Base-by-base conservation (phyloP, 1,140 invertebrate species). In the Rhagoletis zephyria region DNA sequence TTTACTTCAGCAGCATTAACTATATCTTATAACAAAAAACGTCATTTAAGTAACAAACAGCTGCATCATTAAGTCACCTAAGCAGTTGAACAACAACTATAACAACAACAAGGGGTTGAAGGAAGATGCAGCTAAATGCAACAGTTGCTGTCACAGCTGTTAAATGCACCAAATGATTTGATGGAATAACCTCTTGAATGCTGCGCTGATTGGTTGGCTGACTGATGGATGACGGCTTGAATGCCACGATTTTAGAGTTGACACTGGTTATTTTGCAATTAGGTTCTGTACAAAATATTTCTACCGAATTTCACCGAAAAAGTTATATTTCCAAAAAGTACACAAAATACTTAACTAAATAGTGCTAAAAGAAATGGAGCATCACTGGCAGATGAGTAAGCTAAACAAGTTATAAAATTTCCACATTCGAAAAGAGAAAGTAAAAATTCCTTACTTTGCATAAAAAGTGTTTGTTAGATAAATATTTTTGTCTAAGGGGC, bases 111-210 rank as follows among this genome's bases (percentile, higher is more conserved):
- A 30, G 30, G 30, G 30, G 30, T 0, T 30, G 48, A 81, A 81
- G 48, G 74, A n/a, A 19, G n/a, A 7, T 14, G 30, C 30, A 59
- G 45, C 19, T 81, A 30, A 81, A 51, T 56, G 48, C 12, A 51
- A 81, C 45, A 81, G 74, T 81, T 56, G 74, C 67, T 19, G 74
- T 81, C 51, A 81, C 74, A 81, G 74, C 74, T 56, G 74, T 59
- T 19, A 16, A 81, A 6, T 81, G 74, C 16, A 81, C 45, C 56
- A 10, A 19, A 4, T 48, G 70, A 48, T 74, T 74, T 51, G 70
- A 48, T 74, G 70, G 70, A 7, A 56, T 81, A 56, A 81, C 48
- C 45, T 81, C 45, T 19, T 56, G 74, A 81, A 30, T 56, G 10
- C 19, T 9, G 19, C 6, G 48, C 48, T 51, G 74, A n/a, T 19